A percentile compares a stretch with the other conserved stretches of the same genome.
Conservation (phyloP, 1,140 invertebrate genomes). For the Drosophila bocki region DNA sequence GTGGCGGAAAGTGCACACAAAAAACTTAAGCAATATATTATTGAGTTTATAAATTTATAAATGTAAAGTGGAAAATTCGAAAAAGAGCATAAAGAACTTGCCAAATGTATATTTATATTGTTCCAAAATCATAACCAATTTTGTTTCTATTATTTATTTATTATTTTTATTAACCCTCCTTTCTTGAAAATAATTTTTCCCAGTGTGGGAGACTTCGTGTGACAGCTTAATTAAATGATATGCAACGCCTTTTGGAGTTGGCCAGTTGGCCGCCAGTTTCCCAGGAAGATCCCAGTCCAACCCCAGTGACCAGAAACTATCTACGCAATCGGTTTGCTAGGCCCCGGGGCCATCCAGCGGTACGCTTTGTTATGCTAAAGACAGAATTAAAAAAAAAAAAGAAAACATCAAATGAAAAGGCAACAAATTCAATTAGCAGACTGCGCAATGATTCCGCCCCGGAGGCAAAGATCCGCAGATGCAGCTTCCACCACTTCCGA, state of each 20-base stretch:
- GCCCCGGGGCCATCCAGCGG: constrained; percentile 48
- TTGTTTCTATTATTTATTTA: background rate
- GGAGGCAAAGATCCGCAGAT: constrained; percentile 34
- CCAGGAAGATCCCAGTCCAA: constrained; percentile 38
- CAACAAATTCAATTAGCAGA: constrained; percentile 77
- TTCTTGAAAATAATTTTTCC: background rate
- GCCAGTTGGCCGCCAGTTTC: constrained; percentile 66
- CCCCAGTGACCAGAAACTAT: constrained; percentile 44
- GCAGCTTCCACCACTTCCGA: constrained; percentile 64
- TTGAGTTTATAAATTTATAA: background rate
- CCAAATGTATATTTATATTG: background rate
- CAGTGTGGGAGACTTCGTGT: constrained; percentile 45
- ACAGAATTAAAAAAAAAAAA: constrained; percentile 40
- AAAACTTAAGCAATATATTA: background rate
- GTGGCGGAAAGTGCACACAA: constrained; percentile 4
- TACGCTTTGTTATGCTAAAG: constrained; percentile 70
- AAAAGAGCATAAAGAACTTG: background rate
- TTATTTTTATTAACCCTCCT: too few relatives aligned
- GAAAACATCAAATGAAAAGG: constrained; percentile 72
- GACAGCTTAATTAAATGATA: constrained; percentile 78
- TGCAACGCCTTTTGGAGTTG: constrained; percentile 27
- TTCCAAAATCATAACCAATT: background rate
- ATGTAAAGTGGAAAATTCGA: background rate
- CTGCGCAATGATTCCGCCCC: constrained; percentile 58
- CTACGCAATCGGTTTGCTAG: constrained; percentile 47